Base-by-base conservation (phyloP, 64 coral and sea anemone species). In the Astreopora myriophthalma region DNA sequence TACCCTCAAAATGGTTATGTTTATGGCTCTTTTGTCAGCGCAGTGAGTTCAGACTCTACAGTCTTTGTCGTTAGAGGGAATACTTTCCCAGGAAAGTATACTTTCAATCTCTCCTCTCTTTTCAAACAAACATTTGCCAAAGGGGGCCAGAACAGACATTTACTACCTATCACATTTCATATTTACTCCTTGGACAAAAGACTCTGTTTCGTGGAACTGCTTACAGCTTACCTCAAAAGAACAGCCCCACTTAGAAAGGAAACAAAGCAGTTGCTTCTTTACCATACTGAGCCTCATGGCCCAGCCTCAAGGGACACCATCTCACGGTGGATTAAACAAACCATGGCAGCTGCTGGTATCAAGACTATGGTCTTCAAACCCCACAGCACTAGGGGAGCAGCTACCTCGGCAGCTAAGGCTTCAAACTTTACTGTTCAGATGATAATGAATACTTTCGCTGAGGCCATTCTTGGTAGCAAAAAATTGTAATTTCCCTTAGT, bases 11-110 rank as follows among this genome's bases (percentile, higher is more conserved):
- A 30, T 84, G 34, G 76, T 92, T 9, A 73, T 92, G 77, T 28
- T 92, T 72, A 92, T 92, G 89, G 66, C 77, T 35, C 64, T 91
- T 8, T 31, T 80, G 51, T 91, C 89, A 71, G 89, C 89, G 34
- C 78, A 84, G 65, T 71, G 89, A 84, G 83, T 68, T 36, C 85
- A 87, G 22, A 87, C 85, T n/a, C 38, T 87, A 67, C 68, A 44
- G 1, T 44, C 39, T 10, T 44, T 44, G 39, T 44, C 39, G 6
- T 44, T 44, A 10, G 39, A 44, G 10, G 39, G 10, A 44, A n/a
- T n/a, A n/a, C n/a, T n/a, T n/a, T 44, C 40, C 6, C 40, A 44
- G 40, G 6, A 44, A 44, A 44, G 40, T 44, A 44, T 44, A 5
- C 11, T 8, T 44, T 44, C 40, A 8, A 44, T 11, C 6, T 44